Conservation (phyloP, 2,797 vertebrate genomes). For the Masticophis lateralis region DNA sequence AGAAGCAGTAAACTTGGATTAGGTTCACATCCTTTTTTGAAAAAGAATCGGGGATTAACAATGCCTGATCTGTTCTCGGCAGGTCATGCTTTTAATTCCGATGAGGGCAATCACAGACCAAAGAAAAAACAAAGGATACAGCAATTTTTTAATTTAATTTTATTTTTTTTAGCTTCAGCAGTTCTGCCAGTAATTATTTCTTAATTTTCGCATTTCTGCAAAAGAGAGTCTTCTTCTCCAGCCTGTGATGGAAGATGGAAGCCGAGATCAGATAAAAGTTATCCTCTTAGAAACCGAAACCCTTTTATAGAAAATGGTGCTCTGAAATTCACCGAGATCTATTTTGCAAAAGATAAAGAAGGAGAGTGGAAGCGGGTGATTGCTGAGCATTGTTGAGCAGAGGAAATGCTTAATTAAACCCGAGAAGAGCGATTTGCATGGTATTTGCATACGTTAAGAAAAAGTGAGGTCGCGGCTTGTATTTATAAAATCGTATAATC, state of each 20-base stretch:
- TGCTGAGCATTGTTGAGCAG: not conserved
- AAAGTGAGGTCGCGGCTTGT: not conserved
- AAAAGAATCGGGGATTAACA: slow-evolving; percentile 1
- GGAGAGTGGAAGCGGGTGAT: not conserved
- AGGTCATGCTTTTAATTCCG: slow-evolving; percentile 8
- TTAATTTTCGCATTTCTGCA: not conserved
- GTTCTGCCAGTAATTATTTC: not conserved
- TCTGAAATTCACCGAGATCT: not conserved
- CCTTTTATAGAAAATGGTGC: not conserved
- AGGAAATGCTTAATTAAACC: not conserved
- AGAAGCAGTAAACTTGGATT: not conserved
- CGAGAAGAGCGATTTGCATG: not conserved
- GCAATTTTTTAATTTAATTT: too few species aligned
- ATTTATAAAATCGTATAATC: not conserved
- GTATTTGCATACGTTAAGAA: not conserved
- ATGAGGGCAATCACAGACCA: not conserved
- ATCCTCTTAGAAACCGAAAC: not conserved
- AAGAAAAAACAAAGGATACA: not conserved
- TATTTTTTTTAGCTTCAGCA: not conserved
- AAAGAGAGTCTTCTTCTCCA: not conserved
- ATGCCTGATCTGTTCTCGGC: not conserved
- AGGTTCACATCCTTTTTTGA: not conserved
- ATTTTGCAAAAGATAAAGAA: not conserved
- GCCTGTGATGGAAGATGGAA: not conserved
- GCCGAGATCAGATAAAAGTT: not conserved